Base-by-base conservation (phyloP, 2,888 invertebrate genomes). In the Pammene aurita region DNA sequence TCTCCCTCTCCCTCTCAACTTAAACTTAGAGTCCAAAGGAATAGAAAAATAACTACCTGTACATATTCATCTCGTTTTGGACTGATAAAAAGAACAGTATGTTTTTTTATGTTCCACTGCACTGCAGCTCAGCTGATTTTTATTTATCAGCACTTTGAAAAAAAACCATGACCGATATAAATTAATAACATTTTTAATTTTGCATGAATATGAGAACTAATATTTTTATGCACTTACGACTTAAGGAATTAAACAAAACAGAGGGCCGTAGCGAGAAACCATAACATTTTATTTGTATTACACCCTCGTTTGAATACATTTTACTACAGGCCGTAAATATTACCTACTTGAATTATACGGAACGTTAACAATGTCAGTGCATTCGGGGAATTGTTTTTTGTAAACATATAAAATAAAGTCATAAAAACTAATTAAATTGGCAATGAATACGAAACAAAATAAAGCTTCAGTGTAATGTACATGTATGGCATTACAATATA, bases 241-340 rank as follows among this genome's bases (percentile, higher is more conserved):
- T 79, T 83, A 81, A 74, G 78, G 75, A 80, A 78, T 80, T 75
- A 73, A 81, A 83, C 88, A 85, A 86, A 88, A 79, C 70, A 66
- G n/a, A n/a, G 73, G 76, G 74, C 75, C 73, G 82, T 84, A 85
- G 86, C 84, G 81, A 75, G 72, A 70, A 75, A 76, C 82, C 75
- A 85, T 90, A 89, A 88, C 88, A 83, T 77, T 78, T 80, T 76
- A 67, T 70, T 57, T 70, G 66, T 66, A 72, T 66, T 69, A 69
- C 64, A 70, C 70, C 63, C 66, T 70, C 62, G 61, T 70, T 70
- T 65, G 67, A 64, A 72, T 72, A 70, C 41, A 67, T 71, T 65
- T 70, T 66, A 70, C 57, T 56, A 63, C 69, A 16, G 41, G 13
- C 38, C 63, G 65, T 69, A 71, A 71, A 71, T 68, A 71, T 67